These are phyloP conservation scores for Tauraco erythrolophus DNA, from an alignment of 2,113 vertebrate genomes.

Conservation along the genomic window DNA sequence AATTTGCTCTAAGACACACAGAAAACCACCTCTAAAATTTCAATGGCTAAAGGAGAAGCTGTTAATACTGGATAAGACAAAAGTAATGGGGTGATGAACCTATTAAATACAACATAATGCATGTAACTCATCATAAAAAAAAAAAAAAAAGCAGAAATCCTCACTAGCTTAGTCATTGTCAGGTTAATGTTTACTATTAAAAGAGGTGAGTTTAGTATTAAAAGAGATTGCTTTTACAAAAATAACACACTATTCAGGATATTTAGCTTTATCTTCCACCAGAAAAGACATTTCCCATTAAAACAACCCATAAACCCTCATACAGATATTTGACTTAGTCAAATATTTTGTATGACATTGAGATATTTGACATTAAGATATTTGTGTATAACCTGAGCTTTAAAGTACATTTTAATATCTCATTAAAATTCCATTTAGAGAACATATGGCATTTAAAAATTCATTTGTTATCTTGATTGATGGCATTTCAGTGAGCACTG, in stretches of 20 bases:
- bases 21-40: background rate
- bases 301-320: background rate
- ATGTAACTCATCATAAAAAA: background rate
- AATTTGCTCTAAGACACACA: background rate
- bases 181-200: background rate
- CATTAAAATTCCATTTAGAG: conserved; percentile 46
- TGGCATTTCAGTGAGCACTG: conserved; percentile 13
- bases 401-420: conserved; percentile 6
- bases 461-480: conserved; percentile 45
- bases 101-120: background rate
- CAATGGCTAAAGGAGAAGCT: background rate
- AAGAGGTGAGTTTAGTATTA: background rate
- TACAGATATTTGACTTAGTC: background rate
- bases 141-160: background rate
- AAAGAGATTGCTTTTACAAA: background rate
- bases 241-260: background rate
- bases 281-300: background rate
- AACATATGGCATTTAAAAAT: conserved; percentile 34
- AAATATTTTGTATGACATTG: background rate
- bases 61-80: background rate
- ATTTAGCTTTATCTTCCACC: background rate
- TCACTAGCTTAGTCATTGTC: background rate
- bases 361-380: background rate
- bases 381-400: conserved; percentile 16
- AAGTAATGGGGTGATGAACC: background rate